Evolutionary conservation across 2,113 vertebrate species (phyloP), one percentile per base, ranked within the genome.

Genomic region (Synchiropus splendidus): DNA sequence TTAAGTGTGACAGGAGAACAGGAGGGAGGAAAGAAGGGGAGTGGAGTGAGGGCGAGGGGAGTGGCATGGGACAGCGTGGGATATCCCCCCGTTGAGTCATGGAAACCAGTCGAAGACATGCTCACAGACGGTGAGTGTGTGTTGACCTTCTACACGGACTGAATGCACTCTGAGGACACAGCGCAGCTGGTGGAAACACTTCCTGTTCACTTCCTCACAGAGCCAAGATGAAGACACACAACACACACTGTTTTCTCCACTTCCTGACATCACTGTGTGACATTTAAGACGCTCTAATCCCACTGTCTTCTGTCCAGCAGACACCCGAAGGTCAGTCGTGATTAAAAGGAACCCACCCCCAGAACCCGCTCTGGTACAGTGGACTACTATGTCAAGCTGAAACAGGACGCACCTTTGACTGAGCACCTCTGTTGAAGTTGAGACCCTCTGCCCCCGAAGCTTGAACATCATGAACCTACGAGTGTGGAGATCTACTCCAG

Each of bases 1-100:
- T 27, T 27, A 27, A 27, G 21, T 27, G 21, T 27, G 21, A 27
- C 21, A 27, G 1, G 11, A 14, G 45, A 13, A 6, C 33, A 16
- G 18, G 16, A 27, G 42, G 18, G 32, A 40, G 56, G 36, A 36
- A 40, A 16, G 37, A 32, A 38, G 30, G 43, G 18, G 32, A 17
- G 50, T 36, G 31, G 33, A 17, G 34, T 30, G 12, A 31, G 32
- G 47, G 37, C 13, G 35, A 18, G 15, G 27, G 18, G 38, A 48
- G 42, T 52, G 51, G 50, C 21, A 27, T 27, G 21, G 21, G 21
- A 27, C 54, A 47, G 62, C 8, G 54, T 68, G 75, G 78, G 75
- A 70, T 64, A 72, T 72, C 72, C 78, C 67, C 72, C 75, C 70
- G 65, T 42, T 74, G 74, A 74, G 58, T 80, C 75, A 80, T 76